These are phyloP conservation scores for Tiaroga cobitis DNA, from an alignment of 2,797 vertebrate species.

Conservation along the genomic window DNA sequence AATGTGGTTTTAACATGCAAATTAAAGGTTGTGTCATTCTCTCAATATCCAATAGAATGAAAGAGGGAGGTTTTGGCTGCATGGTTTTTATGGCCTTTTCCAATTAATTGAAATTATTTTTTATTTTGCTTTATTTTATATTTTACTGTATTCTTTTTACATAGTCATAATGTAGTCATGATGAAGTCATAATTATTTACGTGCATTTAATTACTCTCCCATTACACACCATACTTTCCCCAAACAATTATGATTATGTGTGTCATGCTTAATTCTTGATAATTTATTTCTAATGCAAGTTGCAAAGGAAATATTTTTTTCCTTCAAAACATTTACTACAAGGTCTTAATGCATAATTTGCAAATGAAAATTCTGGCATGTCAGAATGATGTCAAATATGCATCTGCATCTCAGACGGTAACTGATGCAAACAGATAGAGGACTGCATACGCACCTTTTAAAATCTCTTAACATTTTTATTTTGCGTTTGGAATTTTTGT, in stretches of 20 bases:
- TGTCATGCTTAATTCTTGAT: neutral
- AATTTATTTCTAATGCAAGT: neutral
- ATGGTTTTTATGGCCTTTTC: neutral
- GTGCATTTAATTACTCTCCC: neutral
- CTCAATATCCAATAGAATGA: conserved; percentile 27
- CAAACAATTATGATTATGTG: neutral
- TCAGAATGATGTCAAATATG: neutral
- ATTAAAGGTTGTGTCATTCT: conserved; percentile 31
- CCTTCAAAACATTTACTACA: neutral
- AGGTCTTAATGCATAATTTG: neutral
- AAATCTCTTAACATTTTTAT: neutral
- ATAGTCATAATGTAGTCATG: no score
- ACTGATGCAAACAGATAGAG: neutral
- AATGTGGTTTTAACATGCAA: conserved; percentile 66
- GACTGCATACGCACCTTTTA: neutral
- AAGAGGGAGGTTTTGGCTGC: conserved; percentile 63
- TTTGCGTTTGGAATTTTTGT: neutral
- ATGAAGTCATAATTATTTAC: neutral
- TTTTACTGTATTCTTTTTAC: neutral
- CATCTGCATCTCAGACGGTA: neutral
- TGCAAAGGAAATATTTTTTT: neutral
- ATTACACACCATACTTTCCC: neutral
- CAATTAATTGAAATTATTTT: neutral
- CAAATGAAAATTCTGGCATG: no score
- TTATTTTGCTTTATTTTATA: neutral